These are phyloP conservation scores for Myanophis thanlyinensis DNA, from an alignment of 2,113 vertebrate genomes.

Conservation along the genomic window DNA sequence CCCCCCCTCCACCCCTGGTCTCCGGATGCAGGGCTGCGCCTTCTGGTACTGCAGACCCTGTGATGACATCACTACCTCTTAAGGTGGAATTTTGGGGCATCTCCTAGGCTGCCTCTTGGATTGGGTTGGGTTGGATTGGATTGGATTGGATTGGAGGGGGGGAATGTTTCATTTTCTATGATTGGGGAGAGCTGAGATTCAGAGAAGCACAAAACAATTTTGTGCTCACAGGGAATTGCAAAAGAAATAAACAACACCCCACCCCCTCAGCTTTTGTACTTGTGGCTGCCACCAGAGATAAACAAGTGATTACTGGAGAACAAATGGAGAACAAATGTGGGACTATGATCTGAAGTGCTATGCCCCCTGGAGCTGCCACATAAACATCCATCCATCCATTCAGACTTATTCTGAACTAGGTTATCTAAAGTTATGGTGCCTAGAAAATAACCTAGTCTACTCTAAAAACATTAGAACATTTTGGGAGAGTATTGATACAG, in stretches of 20 bases:
- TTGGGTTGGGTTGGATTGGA: background rate
- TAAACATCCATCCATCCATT: background rate
- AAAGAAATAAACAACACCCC: background rate
- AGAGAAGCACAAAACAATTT: background rate
- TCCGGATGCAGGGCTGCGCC: constrained; percentile 29
- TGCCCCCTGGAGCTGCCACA: background rate
- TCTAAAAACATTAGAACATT: background rate
- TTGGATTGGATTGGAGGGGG: background rate
- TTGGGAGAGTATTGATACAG: background rate
- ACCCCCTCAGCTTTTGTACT: background rate
- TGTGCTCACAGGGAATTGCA: background rate
- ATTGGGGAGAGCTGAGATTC: background rate
- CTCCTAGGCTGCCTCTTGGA: background rate
- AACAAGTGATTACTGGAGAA: background rate
- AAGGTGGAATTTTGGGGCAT: constrained; percentile 30
- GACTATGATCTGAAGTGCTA: background rate
- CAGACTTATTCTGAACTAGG: background rate
- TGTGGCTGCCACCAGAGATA: background rate
- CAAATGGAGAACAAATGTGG: background rate
- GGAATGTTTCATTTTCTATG: background rate
- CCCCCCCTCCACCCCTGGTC: constrained; percentile 12
- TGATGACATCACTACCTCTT: constrained; percentile 37
- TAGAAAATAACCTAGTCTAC: too few species aligned
- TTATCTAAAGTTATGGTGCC: background rate
- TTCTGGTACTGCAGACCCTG: constrained; percentile 30